Conservation (phyloP, 2,113 vertebrate species). For the Lethenteron reissneri region DNA sequence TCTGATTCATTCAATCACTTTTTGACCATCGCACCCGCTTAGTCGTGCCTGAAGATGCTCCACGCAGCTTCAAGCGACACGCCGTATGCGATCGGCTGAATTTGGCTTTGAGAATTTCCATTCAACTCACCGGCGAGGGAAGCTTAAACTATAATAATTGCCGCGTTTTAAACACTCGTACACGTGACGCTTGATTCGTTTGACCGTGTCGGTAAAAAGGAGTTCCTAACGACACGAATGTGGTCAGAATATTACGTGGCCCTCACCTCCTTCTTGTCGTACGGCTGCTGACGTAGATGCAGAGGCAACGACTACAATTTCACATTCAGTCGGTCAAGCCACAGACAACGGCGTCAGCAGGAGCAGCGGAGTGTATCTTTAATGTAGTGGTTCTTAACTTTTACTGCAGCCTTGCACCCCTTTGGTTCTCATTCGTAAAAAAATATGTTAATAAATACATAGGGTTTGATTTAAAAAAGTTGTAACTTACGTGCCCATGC, state of each 20-base stretch:
- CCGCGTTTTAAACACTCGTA: neutral
- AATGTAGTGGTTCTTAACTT: too few relatives aligned
- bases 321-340: too few relatives aligned
- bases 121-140: neutral
- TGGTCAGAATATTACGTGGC: neutral
- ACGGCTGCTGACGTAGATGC: conserved; percentile 14
- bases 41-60: neutral
- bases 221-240: neutral
- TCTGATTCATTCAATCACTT: too few relatives aligned
- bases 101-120: neutral
- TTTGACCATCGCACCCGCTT: neutral
- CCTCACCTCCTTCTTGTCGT: conserved; percentile 35
- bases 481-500: too few relatives aligned
- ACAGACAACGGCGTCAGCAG: too few relatives aligned
- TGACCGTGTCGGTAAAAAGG: neutral
- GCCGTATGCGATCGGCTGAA: neutral
- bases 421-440: too few relatives aligned
- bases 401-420: too few relatives aligned
- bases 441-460: too few relatives aligned
- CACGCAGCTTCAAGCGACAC: neutral
- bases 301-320: too few relatives aligned
- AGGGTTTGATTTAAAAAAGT: too few relatives aligned
- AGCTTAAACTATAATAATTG: neutral
- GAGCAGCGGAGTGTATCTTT: too few relatives aligned
- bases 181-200: neutral